Evolutionary conservation across 2,888 invertebrate species (phyloP).

Genomic region (Hyppa rectilinea): DNA sequence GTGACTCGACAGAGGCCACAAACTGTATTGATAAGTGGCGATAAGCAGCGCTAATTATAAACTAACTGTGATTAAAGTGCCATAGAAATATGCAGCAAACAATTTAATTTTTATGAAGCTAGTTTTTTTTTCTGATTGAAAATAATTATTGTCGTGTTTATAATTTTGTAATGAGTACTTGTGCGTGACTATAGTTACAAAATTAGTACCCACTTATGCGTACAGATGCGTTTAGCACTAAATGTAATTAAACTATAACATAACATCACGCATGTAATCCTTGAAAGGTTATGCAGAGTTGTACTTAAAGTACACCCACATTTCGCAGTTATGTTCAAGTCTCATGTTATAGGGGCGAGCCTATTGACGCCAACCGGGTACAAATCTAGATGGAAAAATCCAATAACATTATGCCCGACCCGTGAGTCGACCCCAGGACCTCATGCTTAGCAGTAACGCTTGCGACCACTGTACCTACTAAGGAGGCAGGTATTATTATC

Average conservation of each 20-base stretch:
- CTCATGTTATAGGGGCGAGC: too few relatives aligned
- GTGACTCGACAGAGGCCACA: slow-evolving; percentile 10
- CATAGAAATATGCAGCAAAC: not conserved
- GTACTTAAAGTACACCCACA: too few relatives aligned
- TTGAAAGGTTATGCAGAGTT: too few relatives aligned
- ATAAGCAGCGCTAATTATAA: not conserved
- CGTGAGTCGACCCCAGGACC: too few relatives aligned
- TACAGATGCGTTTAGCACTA: not conserved
- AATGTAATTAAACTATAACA: not conserved
- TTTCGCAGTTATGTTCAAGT: too few relatives aligned
- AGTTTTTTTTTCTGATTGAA: not conserved
- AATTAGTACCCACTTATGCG: not conserved
- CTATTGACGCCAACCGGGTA: too few relatives aligned
- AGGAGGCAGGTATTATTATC: too few relatives aligned
- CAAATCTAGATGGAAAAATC: too few relatives aligned
- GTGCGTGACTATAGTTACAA: not conserved
- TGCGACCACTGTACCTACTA: too few relatives aligned
- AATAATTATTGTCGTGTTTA: not conserved
- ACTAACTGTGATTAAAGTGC: not conserved
- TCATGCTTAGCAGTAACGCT: too few relatives aligned
- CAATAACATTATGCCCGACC: too few relatives aligned
- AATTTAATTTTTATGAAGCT: not conserved
- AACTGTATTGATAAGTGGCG: slow-evolving; percentile 2
- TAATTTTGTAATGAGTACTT: not conserved
- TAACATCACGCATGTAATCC: too few relatives aligned